A percentile compares a stretch with the other conserved stretches of the same genome.
These are phyloP conservation scores for Bovichtus variegatus DNA, from an alignment of 2,797 vertebrate genomes.

Conservation along the genomic window DNA sequence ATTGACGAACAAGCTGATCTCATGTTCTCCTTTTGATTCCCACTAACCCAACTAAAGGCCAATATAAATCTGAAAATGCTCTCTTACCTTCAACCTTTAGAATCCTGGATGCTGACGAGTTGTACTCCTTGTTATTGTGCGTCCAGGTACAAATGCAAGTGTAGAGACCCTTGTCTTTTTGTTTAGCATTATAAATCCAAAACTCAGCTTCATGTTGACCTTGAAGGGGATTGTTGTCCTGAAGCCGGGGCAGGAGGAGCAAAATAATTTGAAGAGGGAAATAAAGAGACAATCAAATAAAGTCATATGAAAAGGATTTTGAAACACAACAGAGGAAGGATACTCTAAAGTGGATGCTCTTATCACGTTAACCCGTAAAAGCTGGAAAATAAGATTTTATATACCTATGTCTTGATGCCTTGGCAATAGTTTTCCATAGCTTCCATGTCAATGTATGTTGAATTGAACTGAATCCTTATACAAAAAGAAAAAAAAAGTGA, in stretches of 20 bases:
- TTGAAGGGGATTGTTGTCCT: conserved; percentile 43
- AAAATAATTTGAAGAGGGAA: background rate
- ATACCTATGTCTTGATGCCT: background rate
- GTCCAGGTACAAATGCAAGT: conserved; percentile 83
- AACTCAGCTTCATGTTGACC: background rate
- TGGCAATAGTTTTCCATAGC: background rate
- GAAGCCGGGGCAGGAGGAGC: background rate
- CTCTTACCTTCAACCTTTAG: conserved; percentile 68
- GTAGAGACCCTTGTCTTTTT: conserved; percentile 74
- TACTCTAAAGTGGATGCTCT: too few species aligned
- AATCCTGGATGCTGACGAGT: conserved; percentile 74
- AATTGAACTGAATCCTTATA: background rate
- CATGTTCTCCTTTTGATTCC: background rate
- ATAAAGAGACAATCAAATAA: too few species aligned
- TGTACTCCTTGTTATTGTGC: conserved; percentile 69
- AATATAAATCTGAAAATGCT: background rate
- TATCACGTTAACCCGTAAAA: too few species aligned
- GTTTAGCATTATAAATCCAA: background rate
- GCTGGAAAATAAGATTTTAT: background rate
- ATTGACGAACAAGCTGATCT: background rate
- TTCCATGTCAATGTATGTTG: background rate
- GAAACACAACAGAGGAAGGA: too few species aligned
- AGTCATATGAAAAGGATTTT: too few species aligned
- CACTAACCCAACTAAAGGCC: too few species aligned
- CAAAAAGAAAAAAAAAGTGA: background rate